A percentile compares a stretch with the other conserved stretches of the same genome.
These are phyloP conservation scores for Dermochelys coriacea DNA, from an alignment of 2,797 vertebrate genomes.

Conservation along the genomic window DNA sequence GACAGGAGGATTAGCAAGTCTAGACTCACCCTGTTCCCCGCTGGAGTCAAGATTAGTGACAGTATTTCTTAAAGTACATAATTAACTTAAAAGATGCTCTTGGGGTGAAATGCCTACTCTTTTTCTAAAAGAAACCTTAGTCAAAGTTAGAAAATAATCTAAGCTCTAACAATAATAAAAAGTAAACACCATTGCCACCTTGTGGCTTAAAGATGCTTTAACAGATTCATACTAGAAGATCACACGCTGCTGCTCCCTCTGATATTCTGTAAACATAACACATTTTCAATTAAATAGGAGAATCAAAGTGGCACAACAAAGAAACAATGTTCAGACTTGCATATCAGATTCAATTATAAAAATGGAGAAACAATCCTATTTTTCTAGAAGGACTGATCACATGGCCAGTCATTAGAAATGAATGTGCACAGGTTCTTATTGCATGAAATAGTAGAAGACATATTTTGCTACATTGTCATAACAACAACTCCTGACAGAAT, in stretches of 20 bases:
- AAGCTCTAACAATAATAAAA: constrained; percentile 38
- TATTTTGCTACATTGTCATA: constrained; percentile 18
- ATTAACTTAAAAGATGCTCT: constrained; percentile 22
- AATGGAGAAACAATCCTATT: constrained; percentile 64
- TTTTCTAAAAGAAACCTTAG: constrained; percentile 26
- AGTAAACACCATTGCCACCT: constrained; percentile 82
- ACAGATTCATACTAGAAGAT: constrained; percentile 39
- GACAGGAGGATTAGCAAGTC: rapidly evolving
- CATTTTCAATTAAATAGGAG: constrained; percentile 49
- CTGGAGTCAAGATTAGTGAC: not conserved
- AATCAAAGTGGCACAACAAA: constrained; percentile 61
- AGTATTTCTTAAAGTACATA: not conserved
- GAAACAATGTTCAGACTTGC: constrained; percentile 64
- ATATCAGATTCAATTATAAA: constrained; percentile 65
- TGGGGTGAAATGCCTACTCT: constrained; percentile 1
- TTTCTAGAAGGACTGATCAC: constrained; percentile 53
- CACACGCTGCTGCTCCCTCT: not conserved
- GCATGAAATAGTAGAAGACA: constrained; percentile 38
- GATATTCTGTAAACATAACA: constrained; percentile 40
- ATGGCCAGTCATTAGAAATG: not conserved
- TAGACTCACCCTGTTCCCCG: not conserved
- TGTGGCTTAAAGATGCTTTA: constrained; percentile 74
- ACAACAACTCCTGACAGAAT: constrained; percentile 32
- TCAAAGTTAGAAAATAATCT: constrained; percentile 6
- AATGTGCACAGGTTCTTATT: not conserved